Percentiles rank a stretch among this genome's conserved stretches.
phyloP scores from a whole-genome alignment of 2,113 vertebrate genomes.

The Datnioides undecimradiatus region DNA sequence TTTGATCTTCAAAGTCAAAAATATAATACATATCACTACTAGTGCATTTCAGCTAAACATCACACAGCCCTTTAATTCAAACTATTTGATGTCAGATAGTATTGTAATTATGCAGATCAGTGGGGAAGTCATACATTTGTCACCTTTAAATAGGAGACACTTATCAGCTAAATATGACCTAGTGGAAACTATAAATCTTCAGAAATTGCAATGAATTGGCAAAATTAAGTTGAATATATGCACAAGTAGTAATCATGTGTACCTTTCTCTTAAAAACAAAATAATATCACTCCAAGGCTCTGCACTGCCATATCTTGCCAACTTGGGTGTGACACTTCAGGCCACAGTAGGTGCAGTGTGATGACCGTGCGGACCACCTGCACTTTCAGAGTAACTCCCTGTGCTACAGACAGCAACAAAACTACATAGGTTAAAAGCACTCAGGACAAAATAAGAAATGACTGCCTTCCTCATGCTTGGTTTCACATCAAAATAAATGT shows the following conservation, averaged over 20 bases:
- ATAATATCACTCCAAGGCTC: not conserved
- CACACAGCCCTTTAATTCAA: slow-evolving; percentile 20
- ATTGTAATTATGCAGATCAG: slow-evolving; percentile 32
- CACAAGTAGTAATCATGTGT: not conserved
- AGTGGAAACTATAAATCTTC: slow-evolving; percentile 10
- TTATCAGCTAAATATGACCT: slow-evolving; percentile 38
- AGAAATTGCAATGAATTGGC: slow-evolving; percentile 8
- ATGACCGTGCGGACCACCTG: slow-evolving; percentile 29
- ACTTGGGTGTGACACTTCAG: slow-evolving; percentile 24
- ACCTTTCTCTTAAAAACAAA: not conserved
- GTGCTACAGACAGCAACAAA: slow-evolving; percentile 21
- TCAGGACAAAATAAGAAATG: not conserved
- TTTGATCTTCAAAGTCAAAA: slow-evolving; percentile 15
- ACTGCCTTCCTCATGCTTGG: not conserved
- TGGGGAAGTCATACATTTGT: slow-evolving; percentile 16
- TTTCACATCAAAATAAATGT: not conserved
- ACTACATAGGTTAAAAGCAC: slow-evolving; percentile 12
- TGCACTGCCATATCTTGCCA: slow-evolving; percentile 36
- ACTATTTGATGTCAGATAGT: slow-evolving; percentile 28
- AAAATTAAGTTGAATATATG: slow-evolving; percentile 10
- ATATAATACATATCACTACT: not conserved
- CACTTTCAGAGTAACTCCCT: slow-evolving; percentile 12
- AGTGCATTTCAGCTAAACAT: slow-evolving; percentile 16
- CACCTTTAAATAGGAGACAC: slow-evolving; percentile 30
- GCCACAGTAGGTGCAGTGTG: slow-evolving; percentile 42